Conservation (phyloP, 1,140 invertebrate genomes). For the Contarinia nasturtii region DNA sequence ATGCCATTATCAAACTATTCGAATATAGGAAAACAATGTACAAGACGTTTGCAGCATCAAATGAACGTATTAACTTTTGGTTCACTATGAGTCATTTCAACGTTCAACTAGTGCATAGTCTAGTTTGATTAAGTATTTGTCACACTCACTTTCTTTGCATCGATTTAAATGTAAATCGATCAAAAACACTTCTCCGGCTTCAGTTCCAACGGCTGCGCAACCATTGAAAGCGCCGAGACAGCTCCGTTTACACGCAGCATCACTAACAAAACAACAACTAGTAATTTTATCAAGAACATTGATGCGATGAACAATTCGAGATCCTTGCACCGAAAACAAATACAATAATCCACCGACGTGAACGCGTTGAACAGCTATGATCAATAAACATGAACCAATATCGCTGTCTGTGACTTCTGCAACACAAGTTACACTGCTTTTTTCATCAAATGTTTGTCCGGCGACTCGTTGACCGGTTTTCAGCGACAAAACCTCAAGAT, state of each 20-base stretch:
- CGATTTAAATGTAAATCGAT: slow-evolving; percentile 11
- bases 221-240: slow-evolving; percentile 1
- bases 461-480: not conserved
- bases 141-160: not conserved
- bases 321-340: slow-evolving; percentile 4
- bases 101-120: no score
- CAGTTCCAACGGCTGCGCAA: slow-evolving; percentile 13
- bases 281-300: slow-evolving; percentile 1
- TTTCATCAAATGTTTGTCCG: not conserved
- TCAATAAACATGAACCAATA: slow-evolving; percentile 1
- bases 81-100: no score
- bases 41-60: no score
- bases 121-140: no score
- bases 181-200: slow-evolving; percentile 10
- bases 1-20: not conserved
- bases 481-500: not conserved
- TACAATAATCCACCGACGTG: not conserved
- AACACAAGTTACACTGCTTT: slow-evolving; percentile 5
- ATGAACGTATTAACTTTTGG: no score
- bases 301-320: slow-evolving; percentile 9
- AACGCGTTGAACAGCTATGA: slow-evolving; percentile 3
- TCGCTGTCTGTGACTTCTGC: slow-evolving; percentile 4
- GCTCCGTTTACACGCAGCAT: not conserved
- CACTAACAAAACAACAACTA: not conserved
- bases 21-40: no score